Base-by-base conservation (phyloP, 2,888 invertebrate genomes). In the Hypercompe scribonia region DNA sequence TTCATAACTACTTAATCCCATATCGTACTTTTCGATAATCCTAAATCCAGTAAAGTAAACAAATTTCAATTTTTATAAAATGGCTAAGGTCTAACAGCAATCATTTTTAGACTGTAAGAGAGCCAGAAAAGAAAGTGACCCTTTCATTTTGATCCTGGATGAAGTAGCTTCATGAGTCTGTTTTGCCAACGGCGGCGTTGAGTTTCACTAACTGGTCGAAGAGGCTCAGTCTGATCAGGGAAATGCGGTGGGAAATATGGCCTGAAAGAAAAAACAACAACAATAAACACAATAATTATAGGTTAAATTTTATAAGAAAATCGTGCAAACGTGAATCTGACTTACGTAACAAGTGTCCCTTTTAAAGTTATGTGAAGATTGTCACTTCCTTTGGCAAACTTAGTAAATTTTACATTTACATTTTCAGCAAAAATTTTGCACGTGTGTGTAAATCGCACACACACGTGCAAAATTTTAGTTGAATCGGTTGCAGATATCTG, bases 141-240 rank as follows among this genome's bases (percentile, higher is more conserved):
- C 39, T 31, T 69, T 68, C 39, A 69, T 61, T 68, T 69, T 39
- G 69, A 61, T 36, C 69, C 63, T 46, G 70, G 70, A 64, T 70
- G 61, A 21, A 93, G 79, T 2, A 94, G 86, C 78, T 87, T 92
- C 66, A 79, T 82, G 0, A 94, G 87, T 42, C 94, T 87, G 28
- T 85, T 89, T 73, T 88, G 89, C 94, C 94, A 94, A 31, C 93
- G 91, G 4, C 87, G 89, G 0, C 90, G 90, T 79, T 94, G 94
- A 2, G 83, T 86, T 54, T 90, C 90, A 74, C 90, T 94, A 78
- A 93, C 92, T 0, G 87, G 88, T 18, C 82, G 87, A 21, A 87
- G 82, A 2, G 79, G 75, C 70, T 89, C 91, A 1, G 88, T 79
- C 31, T 88, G 87, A 7, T 88, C 88, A 15, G 93, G 92, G 80